These are phyloP conservation scores for Phania funesta DNA, from an alignment of 2,888 invertebrate species.

Conservation along the genomic window DNA sequence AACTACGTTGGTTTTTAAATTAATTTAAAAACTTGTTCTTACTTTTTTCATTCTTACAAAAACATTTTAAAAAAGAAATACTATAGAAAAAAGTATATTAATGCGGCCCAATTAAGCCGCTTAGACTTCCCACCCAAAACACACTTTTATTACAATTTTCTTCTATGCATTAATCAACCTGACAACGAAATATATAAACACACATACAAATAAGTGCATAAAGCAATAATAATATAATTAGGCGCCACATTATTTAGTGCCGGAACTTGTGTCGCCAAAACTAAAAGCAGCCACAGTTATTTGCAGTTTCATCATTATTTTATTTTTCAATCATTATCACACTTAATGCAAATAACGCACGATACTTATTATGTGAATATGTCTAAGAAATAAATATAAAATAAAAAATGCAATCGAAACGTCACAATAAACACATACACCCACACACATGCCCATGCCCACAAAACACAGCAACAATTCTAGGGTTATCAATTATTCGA, in stretches of 20 bases:
- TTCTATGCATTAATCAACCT: neutral
- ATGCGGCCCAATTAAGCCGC: slow-evolving; percentile 50
- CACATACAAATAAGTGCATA: neutral
- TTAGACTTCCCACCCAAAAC: neutral
- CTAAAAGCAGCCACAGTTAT: slow-evolving; percentile 38
- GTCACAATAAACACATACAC: too few species aligned
- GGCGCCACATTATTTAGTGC: slow-evolving; percentile 63
- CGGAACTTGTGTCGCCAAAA: slow-evolving; percentile 61
- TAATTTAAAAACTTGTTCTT: too few species aligned
- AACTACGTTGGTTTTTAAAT: too few species aligned
- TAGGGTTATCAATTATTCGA: too few species aligned
- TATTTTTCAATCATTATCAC: slow-evolving; percentile 32
- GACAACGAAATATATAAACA: neutral
- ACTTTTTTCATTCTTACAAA: too few species aligned
- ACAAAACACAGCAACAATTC: too few species aligned
- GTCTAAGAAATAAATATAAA: neutral
- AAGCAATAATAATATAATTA: slow-evolving; percentile 39
- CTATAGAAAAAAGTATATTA: slow-evolving; percentile 13
- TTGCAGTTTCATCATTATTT: slow-evolving; percentile 53
- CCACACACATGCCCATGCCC: too few species aligned
- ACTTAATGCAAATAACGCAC: slow-evolving; percentile 43
- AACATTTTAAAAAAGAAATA: too few species aligned
- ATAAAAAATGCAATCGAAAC: neutral
- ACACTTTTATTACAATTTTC: neutral
- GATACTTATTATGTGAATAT: slow-evolving; percentile 26